Percentiles rank a stretch among this genome's conserved stretches.
Evolutionary conservation across 2,113 vertebrate species (phyloP).

Genomic region (Dolichotis patagonum): DNA sequence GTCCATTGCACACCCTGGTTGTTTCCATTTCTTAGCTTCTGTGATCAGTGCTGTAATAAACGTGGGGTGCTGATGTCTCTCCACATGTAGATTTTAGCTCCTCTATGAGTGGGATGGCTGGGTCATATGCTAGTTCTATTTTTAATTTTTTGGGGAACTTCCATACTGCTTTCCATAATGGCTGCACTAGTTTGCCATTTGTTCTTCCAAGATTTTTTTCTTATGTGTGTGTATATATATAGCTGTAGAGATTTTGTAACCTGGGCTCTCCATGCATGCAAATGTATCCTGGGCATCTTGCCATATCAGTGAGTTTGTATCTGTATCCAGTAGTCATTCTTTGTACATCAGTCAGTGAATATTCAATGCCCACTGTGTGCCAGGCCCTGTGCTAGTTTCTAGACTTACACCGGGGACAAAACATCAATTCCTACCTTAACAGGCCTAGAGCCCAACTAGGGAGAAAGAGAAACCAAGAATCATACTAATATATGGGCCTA

Average conservation of each 20-base stretch:
- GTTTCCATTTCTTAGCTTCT: background rate
- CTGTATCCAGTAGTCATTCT: background rate
- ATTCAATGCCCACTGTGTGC: background rate
- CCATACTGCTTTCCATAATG: constrained; percentile 48
- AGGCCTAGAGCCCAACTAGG: background rate
- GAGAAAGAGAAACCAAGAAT: background rate
- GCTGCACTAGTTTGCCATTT: background rate
- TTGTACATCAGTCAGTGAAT: background rate
- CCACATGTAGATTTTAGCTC: background rate
- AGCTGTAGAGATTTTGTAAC: background rate
- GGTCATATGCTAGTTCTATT: constrained; percentile 20
- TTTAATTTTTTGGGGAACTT: constrained; percentile 40
- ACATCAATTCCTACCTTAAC: background rate
- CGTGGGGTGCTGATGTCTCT: background rate
- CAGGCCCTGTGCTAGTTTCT: background rate
- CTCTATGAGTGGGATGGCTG: background rate
- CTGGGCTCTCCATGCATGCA: background rate
- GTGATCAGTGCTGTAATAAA: background rate
- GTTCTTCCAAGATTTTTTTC: background rate
- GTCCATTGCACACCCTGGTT: background rate
- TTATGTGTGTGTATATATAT: background rate
- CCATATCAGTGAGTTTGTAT: background rate
- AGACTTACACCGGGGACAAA: background rate
- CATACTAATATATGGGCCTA: too few species aligned
- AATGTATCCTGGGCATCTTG: background rate